Base-by-base conservation (phyloP, 1,140 invertebrate genomes). In the Tenebrio molitor region DNA sequence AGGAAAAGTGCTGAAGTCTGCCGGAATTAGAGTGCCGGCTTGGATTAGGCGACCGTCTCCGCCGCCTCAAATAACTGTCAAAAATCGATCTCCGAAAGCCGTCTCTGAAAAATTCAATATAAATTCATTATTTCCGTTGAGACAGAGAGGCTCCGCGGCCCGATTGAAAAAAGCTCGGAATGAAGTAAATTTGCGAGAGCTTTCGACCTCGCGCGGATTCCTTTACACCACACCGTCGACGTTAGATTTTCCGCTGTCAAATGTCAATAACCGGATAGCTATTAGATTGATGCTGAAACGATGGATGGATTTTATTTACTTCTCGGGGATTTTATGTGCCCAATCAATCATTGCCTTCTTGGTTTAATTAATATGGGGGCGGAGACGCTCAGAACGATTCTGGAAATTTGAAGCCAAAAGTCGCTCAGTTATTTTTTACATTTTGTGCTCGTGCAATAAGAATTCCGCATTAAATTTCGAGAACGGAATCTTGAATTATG, bases 261-360 rank as follows among this genome's bases (percentile, higher is more conserved):
- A 58, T 58, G 50, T 58, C 50, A 58, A 58, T 58, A 58, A 58
- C 23, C 23, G 50, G 19, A 50, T 50, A 58, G 50, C 50, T 58
- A 58, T 58, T 58, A 58, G 50, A 58, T 58, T 58, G 50, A 58
- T 58, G 50, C 23, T 34, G 50, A 34, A 34, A 58, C 50, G 50
- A 58, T 58, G 50, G 23, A 58, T 58, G 50, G 50, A 58, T 58
- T 58, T 58, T 58, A 58, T 58, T 58, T 58, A 58, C 50, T 58
- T 29, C 10, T 29, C 15, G n/a, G 12, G 10, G 41, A 44, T 53
- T 53, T 53, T 53, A 21, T 23, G 19, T n/a, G 50, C 16, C 25
- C 50, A 58, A 58, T 58, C 50, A 29, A 58, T 58, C 50, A 58
- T 58, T 58, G 50, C 50, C 12, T 10, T 53, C 46, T 19, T 23